Conservation (phyloP, 2,888 invertebrate genomes). For the Drosophila fungiperda region DNA sequence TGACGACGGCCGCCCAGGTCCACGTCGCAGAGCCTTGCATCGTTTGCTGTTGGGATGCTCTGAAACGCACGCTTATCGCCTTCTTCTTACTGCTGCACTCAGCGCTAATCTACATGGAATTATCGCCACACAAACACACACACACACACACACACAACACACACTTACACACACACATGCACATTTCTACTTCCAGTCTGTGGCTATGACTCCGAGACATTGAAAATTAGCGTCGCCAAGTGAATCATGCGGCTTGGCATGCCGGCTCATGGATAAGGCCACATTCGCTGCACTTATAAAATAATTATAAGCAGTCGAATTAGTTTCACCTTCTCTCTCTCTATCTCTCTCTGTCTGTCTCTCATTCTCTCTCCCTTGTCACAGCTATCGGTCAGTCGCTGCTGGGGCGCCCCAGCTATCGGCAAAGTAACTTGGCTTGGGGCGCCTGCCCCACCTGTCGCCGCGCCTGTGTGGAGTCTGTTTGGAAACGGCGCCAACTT, state of each 20-base stretch:
- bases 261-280: conserved; percentile 71
- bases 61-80: conserved; percentile 71
- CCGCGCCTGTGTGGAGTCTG: conserved; percentile 21
- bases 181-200: conserved; percentile 11
- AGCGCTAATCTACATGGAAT: conserved; percentile 76
- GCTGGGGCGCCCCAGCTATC: conserved; percentile 14
- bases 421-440: conserved; percentile 3
- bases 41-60: conserved; percentile 43
- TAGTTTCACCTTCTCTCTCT: conserved; percentile 29
- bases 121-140: conserved; percentile 63
- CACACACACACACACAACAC: conserved; percentile 1
- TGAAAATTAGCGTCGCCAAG: conserved; percentile 77
- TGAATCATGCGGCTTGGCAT: conserved; percentile 74
- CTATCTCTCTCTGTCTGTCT: background rate
- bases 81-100: conserved; percentile 76
- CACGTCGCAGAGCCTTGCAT: conserved; percentile 27
- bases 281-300: conserved; percentile 77
- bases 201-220: conserved; percentile 49
- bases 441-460: conserved; percentile 58
- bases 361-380: background rate
- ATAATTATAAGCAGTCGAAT: conserved; percentile 72
- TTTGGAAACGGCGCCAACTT: conserved; percentile 61
- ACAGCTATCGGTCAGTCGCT: conserved; percentile 14
- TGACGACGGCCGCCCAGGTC: conserved; percentile 58
- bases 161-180: background rate